Evolutionary conservation across 2,888 invertebrate genomes (phyloP).

Genomic region (Athalia circularis): DNA sequence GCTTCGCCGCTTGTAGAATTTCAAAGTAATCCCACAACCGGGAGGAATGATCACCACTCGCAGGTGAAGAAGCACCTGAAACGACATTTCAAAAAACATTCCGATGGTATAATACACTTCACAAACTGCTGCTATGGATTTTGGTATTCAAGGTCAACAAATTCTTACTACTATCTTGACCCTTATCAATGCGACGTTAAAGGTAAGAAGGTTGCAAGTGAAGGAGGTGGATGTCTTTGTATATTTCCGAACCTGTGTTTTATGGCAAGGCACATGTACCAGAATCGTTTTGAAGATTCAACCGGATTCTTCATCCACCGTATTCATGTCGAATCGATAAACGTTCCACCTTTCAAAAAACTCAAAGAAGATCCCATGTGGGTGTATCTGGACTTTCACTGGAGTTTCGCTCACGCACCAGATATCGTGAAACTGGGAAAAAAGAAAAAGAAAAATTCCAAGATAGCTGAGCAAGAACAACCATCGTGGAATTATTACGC

Average conservation of each 20-base stretch:
- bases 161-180: conserved; percentile 68
- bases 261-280: conserved; percentile 66
- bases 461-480: conserved; percentile 47
- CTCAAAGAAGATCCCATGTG: conserved; percentile 70
- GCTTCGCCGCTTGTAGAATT: conserved; percentile 57
- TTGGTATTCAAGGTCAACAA: conserved; percentile 66
- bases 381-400: conserved; percentile 70
- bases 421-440: conserved; percentile 32
- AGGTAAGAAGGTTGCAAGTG: conserved; percentile 58
- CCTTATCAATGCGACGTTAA: conserved; percentile 65
- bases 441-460: conserved; percentile 5
- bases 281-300: conserved; percentile 61
- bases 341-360: conserved; percentile 55
- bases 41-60: conserved; percentile 55
- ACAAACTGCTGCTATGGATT: conserved; percentile 71
- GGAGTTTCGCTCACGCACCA: conserved; percentile 62
- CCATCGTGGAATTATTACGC: conserved; percentile 67
- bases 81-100: conserved; percentile 58
- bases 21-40: conserved; percentile 52
- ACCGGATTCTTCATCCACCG: conserved; percentile 70
- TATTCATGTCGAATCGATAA: conserved; percentile 66
- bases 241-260: conserved; percentile 62
- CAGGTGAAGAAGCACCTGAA: conserved; percentile 60
- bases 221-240: conserved; percentile 62
- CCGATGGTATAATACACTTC: conserved; percentile 67